Evolutionary conservation across 2,113 vertebrate genomes (phyloP).

Genomic region (Eurystomus gularis): DNA sequence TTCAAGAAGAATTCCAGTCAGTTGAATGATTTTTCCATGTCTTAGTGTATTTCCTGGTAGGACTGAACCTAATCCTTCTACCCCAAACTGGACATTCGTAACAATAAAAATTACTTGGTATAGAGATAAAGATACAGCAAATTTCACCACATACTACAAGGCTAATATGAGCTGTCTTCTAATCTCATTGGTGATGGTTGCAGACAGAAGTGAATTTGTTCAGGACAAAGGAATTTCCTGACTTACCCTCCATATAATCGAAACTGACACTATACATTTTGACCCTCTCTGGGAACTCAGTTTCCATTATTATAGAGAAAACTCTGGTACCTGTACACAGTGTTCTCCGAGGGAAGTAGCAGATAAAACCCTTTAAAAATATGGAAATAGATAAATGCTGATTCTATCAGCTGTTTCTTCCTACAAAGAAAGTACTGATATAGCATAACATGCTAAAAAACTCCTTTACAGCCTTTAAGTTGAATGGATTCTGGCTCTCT

Average conservation of each 20-base stretch:
- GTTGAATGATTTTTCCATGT: not conserved
- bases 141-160: not conserved
- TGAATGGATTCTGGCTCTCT: conserved; percentile 29
- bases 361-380: not conserved
- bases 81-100: not conserved
- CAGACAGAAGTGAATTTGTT: not conserved
- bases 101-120: not conserved
- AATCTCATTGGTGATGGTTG: not conserved
- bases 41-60: not conserved
- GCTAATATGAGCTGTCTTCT: not conserved
- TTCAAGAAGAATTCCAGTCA: not conserved
- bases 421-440: not conserved
- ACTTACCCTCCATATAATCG: not conserved
- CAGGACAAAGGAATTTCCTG: not conserved
- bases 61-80: not conserved
- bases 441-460: not conserved
- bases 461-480: not conserved
- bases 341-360: not conserved
- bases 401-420: not conserved
- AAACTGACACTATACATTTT: not conserved
- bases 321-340: not conserved
- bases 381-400: not conserved
- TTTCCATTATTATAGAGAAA: not conserved
- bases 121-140: not conserved
- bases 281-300: not conserved